Conservation (phyloP, 1,140 invertebrate species). For the Adelges cooleyi region DNA sequence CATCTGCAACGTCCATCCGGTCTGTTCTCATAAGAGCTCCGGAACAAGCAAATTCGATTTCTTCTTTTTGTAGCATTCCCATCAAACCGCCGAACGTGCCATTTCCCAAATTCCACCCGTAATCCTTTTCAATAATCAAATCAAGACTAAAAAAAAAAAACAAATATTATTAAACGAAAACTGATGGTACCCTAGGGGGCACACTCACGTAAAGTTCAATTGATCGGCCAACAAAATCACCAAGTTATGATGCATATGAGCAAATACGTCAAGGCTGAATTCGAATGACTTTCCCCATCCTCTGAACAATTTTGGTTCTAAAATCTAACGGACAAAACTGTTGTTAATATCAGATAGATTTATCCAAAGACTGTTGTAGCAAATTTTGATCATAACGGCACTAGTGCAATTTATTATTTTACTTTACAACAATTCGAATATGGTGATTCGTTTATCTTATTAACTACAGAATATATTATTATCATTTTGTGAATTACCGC, state of each 20-base stretch:
- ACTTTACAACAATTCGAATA: too few relatives aligned
- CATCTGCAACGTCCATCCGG: constrained; percentile 41
- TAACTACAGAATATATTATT: too few relatives aligned
- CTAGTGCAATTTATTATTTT: too few relatives aligned
- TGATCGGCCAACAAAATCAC: not conserved
- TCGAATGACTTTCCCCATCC: not conserved
- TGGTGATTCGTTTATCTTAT: too few relatives aligned
- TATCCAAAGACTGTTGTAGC: too few relatives aligned
- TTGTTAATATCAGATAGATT: too few relatives aligned
- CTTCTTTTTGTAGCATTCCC: constrained; percentile 43
- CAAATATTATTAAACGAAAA: too few relatives aligned
- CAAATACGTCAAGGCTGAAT: not conserved
- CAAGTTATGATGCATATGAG: not conserved
- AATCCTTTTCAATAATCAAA: constrained; percentile 41
- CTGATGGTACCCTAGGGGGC: too few relatives aligned
- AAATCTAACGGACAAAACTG: not conserved
- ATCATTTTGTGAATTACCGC: not conserved
- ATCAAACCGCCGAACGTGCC: constrained; percentile 44
- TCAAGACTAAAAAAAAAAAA: constrained; percentile 38
- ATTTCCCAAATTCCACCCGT: constrained; percentile 42
- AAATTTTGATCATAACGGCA: too few relatives aligned
- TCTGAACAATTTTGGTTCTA: not conserved
- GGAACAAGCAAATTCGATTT: constrained; percentile 42
- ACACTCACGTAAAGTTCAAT: constrained; percentile 5
- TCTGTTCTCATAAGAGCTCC: constrained; percentile 45